phyloP scores from a whole-genome alignment of 2,888 invertebrate species.

The Eupelmus urozonus region DNA sequence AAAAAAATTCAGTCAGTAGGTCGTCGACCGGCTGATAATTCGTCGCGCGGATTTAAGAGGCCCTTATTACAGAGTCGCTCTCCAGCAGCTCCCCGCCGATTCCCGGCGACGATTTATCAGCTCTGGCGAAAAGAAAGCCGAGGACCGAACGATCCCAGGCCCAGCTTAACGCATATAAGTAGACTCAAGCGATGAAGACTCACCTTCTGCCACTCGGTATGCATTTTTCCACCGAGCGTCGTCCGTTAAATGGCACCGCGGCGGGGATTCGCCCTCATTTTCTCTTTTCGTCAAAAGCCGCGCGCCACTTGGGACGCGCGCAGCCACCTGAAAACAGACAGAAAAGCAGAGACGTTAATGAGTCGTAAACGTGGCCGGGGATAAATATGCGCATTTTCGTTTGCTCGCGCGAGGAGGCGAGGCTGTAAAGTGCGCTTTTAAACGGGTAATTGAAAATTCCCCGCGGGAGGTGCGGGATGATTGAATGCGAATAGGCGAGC shows the following conservation, averaged over 20 bases:
- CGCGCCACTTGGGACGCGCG: slow-evolving; percentile 13
- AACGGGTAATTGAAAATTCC: slow-evolving; percentile 25
- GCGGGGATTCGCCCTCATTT: slow-evolving; percentile 66
- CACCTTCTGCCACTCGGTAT: slow-evolving; percentile 75
- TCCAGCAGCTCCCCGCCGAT: neutral
- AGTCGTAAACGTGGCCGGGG: slow-evolving; percentile 21
- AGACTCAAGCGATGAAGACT: slow-evolving; percentile 50
- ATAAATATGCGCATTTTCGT: neutral
- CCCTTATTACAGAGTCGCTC: too few species aligned
- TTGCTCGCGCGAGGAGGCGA: neutral
- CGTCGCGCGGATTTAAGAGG: slow-evolving; percentile 11
- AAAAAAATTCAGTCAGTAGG: slow-evolving; percentile 54
- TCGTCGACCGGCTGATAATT: slow-evolving; percentile 7
- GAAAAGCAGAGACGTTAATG: slow-evolving; percentile 46
- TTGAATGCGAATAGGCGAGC: too few species aligned
- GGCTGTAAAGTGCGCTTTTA: neutral
- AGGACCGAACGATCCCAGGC: too few species aligned
- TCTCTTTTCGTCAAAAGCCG: slow-evolving; percentile 54
- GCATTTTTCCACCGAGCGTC: slow-evolving; percentile 64
- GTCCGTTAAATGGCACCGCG: slow-evolving; percentile 63
- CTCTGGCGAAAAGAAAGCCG: too few species aligned
- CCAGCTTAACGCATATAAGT: neutral
- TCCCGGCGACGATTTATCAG: neutral
- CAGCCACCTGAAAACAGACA: slow-evolving; percentile 37
- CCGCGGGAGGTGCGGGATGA: neutral